phyloP scores from a whole-genome alignment of 2,113 vertebrate genomes.

The Scortum barcoo region DNA sequence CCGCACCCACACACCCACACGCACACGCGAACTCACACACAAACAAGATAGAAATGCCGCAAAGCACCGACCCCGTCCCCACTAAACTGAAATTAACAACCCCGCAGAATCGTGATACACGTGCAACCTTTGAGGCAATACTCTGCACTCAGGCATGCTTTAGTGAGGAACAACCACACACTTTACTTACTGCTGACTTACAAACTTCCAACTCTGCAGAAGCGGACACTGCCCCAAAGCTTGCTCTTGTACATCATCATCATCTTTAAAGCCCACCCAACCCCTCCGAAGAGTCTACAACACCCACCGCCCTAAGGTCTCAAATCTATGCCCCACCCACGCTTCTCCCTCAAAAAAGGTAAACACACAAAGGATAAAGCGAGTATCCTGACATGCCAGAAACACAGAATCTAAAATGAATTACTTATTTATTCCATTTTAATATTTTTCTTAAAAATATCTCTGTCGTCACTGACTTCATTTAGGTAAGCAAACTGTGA shows the following conservation, averaged over 20 bases:
- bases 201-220: not conserved
- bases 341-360: slow-evolving; percentile 82
- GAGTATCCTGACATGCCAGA: slow-evolving; percentile 84
- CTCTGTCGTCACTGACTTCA: slow-evolving; percentile 72
- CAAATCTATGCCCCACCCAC: slow-evolving; percentile 79
- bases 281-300: slow-evolving; percentile 39
- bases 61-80: slow-evolving; percentile 69
- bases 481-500: slow-evolving; percentile 83
- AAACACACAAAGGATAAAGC: slow-evolving; percentile 82
- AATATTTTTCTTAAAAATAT: slow-evolving; percentile 82
- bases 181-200: too few relatives aligned
- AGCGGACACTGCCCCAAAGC: slow-evolving; percentile 40
- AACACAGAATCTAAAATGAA: slow-evolving; percentile 80
- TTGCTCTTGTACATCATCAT: slow-evolving; percentile 37
- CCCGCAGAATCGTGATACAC: slow-evolving; percentile 27
- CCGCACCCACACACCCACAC: slow-evolving; percentile 65
- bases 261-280: slow-evolving; percentile 54
- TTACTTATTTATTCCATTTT: slow-evolving; percentile 73
- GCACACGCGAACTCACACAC: slow-evolving; percentile 51
- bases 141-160: not conserved
- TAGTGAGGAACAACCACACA: not conserved
- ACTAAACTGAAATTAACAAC: slow-evolving; percentile 56
- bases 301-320: slow-evolving; percentile 42
- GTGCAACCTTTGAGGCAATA: slow-evolving; percentile 54
- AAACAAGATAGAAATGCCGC: slow-evolving; percentile 73